Evolutionary conservation across 2,888 invertebrate species (phyloP).

Genomic region (Leptopilina syphax): DNA sequence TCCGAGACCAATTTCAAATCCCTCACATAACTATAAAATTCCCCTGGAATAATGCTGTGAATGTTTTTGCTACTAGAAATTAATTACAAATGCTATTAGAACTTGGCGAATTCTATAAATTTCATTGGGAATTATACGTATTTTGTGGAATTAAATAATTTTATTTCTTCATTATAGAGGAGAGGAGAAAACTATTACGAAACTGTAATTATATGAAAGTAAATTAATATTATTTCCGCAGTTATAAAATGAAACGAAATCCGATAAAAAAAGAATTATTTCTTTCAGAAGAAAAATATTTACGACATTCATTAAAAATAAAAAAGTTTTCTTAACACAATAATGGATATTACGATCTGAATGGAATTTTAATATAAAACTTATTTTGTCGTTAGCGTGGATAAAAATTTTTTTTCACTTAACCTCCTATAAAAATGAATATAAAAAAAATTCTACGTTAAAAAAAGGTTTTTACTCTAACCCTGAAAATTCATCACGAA

Average conservation of each 20-base stretch:
- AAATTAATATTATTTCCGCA: too few species aligned
- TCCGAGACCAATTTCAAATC: conserved; percentile 18
- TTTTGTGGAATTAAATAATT: not conserved
- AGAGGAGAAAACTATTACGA: too few species aligned
- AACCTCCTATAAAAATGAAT: not conserved
- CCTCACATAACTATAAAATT: conserved; percentile 6
- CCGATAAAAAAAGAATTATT: not conserved
- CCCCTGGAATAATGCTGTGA: not conserved
- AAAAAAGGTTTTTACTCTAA: not conserved
- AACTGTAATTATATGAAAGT: too few species aligned
- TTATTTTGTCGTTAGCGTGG: not conserved
- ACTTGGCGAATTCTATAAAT: not conserved
- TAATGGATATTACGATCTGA: not conserved
- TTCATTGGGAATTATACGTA: too few species aligned
- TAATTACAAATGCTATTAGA: conserved; percentile 17
- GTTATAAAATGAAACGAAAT: too few species aligned
- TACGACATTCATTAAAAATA: not conserved
- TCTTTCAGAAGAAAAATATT: not conserved
- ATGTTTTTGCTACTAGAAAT: conserved; percentile 4
- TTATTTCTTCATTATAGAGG: not conserved
- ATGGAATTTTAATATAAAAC: conserved; percentile 1
- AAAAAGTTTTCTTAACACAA: not conserved
- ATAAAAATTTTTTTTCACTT: not conserved
- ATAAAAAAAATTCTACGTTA: not conserved
- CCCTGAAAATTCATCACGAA: conserved; percentile 10